Evolutionary conservation across 2,888 invertebrate species (phyloP).

Genomic region (Drosophila fulvimacula): DNA sequence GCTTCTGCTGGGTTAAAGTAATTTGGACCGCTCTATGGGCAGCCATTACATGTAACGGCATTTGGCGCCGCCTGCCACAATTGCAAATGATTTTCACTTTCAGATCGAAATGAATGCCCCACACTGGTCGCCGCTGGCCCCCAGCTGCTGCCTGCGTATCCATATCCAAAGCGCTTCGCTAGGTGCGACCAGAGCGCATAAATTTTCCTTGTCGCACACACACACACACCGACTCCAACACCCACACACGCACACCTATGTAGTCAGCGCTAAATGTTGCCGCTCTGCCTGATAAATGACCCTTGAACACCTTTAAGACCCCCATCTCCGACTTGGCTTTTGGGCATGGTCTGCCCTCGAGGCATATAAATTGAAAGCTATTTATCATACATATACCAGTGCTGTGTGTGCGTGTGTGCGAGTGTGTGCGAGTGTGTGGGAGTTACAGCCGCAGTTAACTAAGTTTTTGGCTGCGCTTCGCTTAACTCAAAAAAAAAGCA

Average conservation of each 20-base stretch:
- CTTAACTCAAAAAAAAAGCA: constrained; percentile 30
- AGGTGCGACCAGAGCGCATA: constrained; percentile 54
- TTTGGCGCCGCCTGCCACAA: constrained; percentile 68
- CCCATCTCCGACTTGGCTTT: constrained; percentile 39
- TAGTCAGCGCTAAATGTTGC: constrained; percentile 74
- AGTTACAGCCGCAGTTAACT: constrained; percentile 67
- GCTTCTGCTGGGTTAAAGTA: constrained; percentile 63
- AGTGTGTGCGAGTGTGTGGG: constrained; percentile 18
- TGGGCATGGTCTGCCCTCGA: constrained; percentile 61
- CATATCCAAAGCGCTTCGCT: constrained; percentile 40
- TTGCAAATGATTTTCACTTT: constrained; percentile 81
- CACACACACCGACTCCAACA: constrained; percentile 31
- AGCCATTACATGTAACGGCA: constrained; percentile 63
- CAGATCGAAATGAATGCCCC: constrained; percentile 77
- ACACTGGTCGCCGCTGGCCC: constrained; percentile 1
- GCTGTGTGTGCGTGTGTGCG: constrained; percentile 19
- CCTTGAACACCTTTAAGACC: constrained; percentile 80
- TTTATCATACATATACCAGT: constrained; percentile 78
- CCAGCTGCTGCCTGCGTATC: constrained; percentile 32
- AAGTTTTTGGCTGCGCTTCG: constrained; percentile 73
- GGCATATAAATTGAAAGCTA: constrained; percentile 83
- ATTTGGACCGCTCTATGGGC: constrained; percentile 75
- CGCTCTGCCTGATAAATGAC: constrained; percentile 82
- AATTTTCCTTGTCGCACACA: constrained; percentile 65
- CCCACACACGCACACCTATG: constrained; percentile 50